Evolutionary conservation across 2,888 invertebrate genomes (phyloP).

Genomic region (Liopterus haemorrhoidalis): DNA sequence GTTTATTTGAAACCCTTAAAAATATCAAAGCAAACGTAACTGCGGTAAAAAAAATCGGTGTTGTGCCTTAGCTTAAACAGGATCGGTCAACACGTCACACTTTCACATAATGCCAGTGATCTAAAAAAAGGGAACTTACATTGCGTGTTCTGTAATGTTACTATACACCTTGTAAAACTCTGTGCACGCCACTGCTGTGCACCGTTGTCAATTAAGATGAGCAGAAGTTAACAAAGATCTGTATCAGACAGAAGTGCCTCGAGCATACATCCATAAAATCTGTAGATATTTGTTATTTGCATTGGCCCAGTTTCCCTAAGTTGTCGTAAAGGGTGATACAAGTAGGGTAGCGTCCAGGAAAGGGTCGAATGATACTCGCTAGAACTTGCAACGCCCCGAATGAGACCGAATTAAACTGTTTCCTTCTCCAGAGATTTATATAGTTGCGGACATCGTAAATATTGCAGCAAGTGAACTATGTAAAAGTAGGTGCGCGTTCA

Average conservation of each 20-base stretch:
- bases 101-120: too few relatives aligned
- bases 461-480: constrained; percentile 9
- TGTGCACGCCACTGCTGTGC: too few relatives aligned
- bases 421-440: constrained; percentile 8
- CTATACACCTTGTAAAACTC: too few relatives aligned
- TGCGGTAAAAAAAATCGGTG: too few relatives aligned
- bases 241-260: constrained; percentile 28
- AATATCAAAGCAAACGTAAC: too few relatives aligned
- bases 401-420: constrained; percentile 13
- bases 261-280: constrained; percentile 33
- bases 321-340: neutral
- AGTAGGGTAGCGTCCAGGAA: neutral
- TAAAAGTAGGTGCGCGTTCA: constrained; percentile 1
- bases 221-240: too few relatives aligned
- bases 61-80: too few relatives aligned
- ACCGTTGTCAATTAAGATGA: too few relatives aligned
- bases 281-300: constrained; percentile 34
- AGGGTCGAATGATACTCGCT: neutral
- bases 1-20: too few relatives aligned
- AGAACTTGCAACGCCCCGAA: neutral
- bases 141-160: too few relatives aligned
- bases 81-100: too few relatives aligned
- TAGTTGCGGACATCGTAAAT: constrained; percentile 14
- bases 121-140: too few relatives aligned
- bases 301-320: constrained; percentile 35